Percentiles rank a stretch among this genome's conserved stretches.
phyloP scores from a whole-genome alignment of 1,140 invertebrate species.

The Holcopasites calliopsidis region DNA sequence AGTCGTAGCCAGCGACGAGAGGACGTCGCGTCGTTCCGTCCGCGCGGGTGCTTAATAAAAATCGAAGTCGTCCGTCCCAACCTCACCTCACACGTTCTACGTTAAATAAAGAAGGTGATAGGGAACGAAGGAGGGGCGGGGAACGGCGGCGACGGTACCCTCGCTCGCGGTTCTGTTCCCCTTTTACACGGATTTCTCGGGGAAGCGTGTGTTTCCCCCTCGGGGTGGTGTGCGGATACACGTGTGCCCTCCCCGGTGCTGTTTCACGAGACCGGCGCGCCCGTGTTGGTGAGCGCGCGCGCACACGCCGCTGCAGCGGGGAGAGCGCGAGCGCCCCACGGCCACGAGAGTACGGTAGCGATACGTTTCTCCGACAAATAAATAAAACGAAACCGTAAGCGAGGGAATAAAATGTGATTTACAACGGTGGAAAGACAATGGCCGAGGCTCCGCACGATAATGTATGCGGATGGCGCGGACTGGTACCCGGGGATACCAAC shows the following conservation, averaged over 20 bases:
- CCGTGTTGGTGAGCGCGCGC: constrained; percentile 32
- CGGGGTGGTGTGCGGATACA: too few species aligned
- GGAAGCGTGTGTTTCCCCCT: constrained; percentile 11
- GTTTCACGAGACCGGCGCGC: background rate
- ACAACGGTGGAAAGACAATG: constrained; percentile 80
- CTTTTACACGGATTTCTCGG: constrained; percentile 39
- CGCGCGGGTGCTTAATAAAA: constrained; percentile 65
- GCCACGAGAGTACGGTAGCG: constrained; percentile 77
- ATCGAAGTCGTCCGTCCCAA: constrained; percentile 53
- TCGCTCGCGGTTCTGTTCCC: constrained; percentile 41
- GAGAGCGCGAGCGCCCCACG: constrained; percentile 50
- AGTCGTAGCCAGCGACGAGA: constrained; percentile 49
- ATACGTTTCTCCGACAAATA: constrained; percentile 78
- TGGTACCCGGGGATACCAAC: constrained; percentile 78
- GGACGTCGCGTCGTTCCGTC: constrained; percentile 58
- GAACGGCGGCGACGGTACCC: constrained; percentile 8
- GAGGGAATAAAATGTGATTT: constrained; percentile 80
- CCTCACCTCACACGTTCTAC: constrained; percentile 51
- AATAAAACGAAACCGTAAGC: constrained; percentile 79
- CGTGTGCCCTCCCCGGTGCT: constrained; percentile 48
- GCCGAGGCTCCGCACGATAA: constrained; percentile 78
- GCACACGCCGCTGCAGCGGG: constrained; percentile 1
- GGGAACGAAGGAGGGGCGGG: background rate
- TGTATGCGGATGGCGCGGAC: constrained; percentile 80
- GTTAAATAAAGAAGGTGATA: background rate